Percentiles rank a stretch among this genome's conserved stretches.
Evolutionary conservation across 2,113 vertebrate genomes (phyloP).

Genomic region (Podocnemis expansa): DNA sequence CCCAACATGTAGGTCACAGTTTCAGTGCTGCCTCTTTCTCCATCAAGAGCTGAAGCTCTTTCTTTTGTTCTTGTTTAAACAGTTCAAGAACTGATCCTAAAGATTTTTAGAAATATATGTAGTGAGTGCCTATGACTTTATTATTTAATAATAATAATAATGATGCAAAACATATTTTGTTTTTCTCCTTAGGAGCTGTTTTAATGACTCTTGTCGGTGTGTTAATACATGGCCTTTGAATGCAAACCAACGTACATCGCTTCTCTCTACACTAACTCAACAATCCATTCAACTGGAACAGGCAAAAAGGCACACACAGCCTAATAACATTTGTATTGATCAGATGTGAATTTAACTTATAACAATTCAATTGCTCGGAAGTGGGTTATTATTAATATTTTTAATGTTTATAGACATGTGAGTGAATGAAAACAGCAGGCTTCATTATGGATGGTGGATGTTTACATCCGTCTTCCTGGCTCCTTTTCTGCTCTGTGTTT

Average conservation of each 20-base stretch:
- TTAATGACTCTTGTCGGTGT: conserved; percentile 53
- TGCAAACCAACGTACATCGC: conserved; percentile 38
- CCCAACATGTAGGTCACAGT: not conserved
- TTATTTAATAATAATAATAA: conserved; percentile 21
- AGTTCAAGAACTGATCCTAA: not conserved
- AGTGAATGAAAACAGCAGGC: not conserved
- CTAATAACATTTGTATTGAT: conserved; percentile 41
- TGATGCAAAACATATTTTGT: conserved; percentile 35
- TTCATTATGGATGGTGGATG: not conserved
- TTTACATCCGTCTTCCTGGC: not conserved
- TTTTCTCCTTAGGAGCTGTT: conserved; percentile 53
- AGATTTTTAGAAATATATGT: conserved; percentile 56
- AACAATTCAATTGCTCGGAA: not conserved
- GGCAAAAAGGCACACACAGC: not conserved
- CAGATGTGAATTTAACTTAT: conserved; percentile 35
- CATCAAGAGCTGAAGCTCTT: not conserved
- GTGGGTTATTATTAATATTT: not conserved
- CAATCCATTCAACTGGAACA: conserved; percentile 36
- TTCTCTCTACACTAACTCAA: conserved; percentile 15
- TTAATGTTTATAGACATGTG: too few relatives aligned
- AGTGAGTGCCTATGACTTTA: not conserved
- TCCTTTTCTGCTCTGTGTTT: not conserved
- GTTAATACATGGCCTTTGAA: conserved; percentile 50
- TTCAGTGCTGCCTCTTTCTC: not conserved
- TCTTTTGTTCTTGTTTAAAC: conserved; percentile 26